Evolutionary conservation across 1,140 invertebrate genomes (phyloP).

Genomic region (Hesperophylax magnus): DNA sequence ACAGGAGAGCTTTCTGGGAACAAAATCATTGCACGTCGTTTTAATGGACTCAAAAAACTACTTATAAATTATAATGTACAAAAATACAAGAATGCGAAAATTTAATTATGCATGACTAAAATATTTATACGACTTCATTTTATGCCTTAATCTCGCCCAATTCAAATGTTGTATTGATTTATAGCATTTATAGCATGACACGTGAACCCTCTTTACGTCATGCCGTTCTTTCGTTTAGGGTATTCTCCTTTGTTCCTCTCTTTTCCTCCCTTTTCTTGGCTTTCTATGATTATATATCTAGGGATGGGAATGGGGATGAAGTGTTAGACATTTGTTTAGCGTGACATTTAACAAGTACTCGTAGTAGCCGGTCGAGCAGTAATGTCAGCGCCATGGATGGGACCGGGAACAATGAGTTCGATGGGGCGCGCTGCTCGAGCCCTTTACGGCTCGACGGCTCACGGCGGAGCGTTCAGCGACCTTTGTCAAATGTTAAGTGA

Average conservation of each 20-base stretch:
- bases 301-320: background rate
- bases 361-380: background rate
- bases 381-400: background rate
- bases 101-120: too few relatives aligned
- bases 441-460: constrained; percentile 2
- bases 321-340: constrained; percentile 14
- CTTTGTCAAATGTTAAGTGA: constrained; percentile 6
- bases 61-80: too few relatives aligned
- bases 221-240: background rate
- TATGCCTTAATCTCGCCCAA: too few relatives aligned
- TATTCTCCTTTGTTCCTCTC: background rate
- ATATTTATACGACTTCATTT: too few relatives aligned
- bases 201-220: constrained; percentile 1
- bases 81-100: too few relatives aligned
- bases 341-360: constrained; percentile 23
- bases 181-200: background rate
- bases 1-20: too few relatives aligned
- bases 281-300: background rate
- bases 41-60: too few relatives aligned
- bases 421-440: background rate
- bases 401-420: background rate
- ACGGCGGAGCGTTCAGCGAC: constrained; percentile 6
- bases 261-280: background rate
- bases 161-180: too few relatives aligned
- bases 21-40: too few relatives aligned